These are phyloP conservation scores for Alexandromys fortis DNA, from an alignment of 2,113 vertebrate genomes.

Conservation along the genomic window DNA sequence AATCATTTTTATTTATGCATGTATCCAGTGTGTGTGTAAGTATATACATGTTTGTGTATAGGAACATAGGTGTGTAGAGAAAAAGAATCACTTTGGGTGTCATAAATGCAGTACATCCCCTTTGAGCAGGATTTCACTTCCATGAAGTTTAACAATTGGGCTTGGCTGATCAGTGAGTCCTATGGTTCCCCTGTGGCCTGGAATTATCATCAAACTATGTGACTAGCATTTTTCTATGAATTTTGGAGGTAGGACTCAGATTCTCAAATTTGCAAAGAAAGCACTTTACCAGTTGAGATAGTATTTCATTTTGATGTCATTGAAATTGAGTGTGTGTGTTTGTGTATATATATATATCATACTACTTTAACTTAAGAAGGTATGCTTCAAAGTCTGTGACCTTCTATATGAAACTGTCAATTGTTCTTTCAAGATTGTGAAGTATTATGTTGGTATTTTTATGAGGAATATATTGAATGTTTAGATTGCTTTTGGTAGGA, in stretches of 20 bases:
- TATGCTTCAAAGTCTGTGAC: not conserved
- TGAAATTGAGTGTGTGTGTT: not conserved
- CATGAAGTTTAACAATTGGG: too few species aligned
- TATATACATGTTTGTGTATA: not conserved
- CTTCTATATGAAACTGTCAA: not conserved
- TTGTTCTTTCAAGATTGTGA: not conserved
- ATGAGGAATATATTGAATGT: not conserved
- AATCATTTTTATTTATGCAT: not conserved
- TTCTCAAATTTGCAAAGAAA: not conserved
- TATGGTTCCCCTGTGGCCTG: not conserved
- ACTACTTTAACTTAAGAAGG: not conserved
- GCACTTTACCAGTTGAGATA: not conserved
- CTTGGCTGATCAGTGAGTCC: not conserved
- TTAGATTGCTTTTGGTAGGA: not conserved
- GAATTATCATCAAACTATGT: not conserved
- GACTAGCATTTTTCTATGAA: not conserved
- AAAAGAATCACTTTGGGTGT: too few species aligned
- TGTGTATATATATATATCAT: not conserved
- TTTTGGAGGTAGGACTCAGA: not conserved
- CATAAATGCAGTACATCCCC: not conserved
- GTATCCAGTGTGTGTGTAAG: not conserved
- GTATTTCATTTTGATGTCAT: not conserved
- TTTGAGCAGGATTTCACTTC: not conserved
- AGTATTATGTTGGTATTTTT: too few species aligned
- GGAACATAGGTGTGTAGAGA: rapidly evolving